These are phyloP conservation scores for Melanerpes aurifrons DNA, from an alignment of 2,113 vertebrate species.

Conservation along the genomic window DNA sequence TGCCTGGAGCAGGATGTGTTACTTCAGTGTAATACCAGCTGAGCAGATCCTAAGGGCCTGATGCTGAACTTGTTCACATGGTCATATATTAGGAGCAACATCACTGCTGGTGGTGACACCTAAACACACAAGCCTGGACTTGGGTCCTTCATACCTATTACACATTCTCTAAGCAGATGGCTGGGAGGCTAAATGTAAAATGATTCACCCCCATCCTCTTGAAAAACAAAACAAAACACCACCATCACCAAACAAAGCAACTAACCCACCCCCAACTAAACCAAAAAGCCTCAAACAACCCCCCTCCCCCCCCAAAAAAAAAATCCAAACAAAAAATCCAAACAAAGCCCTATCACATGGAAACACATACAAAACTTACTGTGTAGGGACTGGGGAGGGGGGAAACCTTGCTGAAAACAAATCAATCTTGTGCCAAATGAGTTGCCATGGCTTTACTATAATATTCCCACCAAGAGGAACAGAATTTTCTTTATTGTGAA, in stretches of 20 bases:
- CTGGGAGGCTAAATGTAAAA: conserved; percentile 29
- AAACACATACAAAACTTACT: background rate
- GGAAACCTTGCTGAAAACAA: conserved; percentile 22
- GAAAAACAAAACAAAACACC: background rate
- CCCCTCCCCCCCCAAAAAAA: no score
- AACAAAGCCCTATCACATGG: conserved; percentile 6
- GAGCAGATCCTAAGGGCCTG: background rate
- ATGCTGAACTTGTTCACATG: background rate
- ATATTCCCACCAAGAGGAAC: conserved; percentile 51
- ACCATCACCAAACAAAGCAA: background rate
- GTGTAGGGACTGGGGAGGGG: background rate
- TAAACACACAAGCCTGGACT: background rate
- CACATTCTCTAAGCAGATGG: background rate
- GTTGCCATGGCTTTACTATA: conserved; percentile 59
- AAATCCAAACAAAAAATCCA: background rate
- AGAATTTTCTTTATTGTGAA: conserved; percentile 72
- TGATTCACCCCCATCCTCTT: background rate
- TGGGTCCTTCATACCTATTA: background rate
- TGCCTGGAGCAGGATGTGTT: background rate
- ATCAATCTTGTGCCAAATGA: conserved; percentile 38
- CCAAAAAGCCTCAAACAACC: no score
- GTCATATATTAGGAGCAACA: background rate
- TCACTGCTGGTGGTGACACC: background rate
- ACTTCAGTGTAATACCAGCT: background rate
- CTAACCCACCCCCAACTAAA: background rate